phyloP scores from a whole-genome alignment of 2,113 vertebrate species.

The Laticauda laticaudata region DNA sequence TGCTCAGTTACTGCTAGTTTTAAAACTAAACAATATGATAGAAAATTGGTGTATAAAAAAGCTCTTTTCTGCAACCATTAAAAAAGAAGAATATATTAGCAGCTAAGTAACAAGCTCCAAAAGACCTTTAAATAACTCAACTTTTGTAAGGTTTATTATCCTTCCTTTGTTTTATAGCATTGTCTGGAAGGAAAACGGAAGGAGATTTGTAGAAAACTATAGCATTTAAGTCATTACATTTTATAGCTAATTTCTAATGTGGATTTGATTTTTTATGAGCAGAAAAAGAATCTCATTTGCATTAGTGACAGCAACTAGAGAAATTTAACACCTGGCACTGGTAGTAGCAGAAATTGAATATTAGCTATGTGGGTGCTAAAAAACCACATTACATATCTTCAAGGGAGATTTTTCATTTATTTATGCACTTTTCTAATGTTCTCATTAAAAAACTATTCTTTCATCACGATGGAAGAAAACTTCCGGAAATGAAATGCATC shows the following conservation, averaged over 20 bases:
- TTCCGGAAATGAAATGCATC: constrained; percentile 57
- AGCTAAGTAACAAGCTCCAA: constrained; percentile 76
- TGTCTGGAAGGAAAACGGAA: constrained; percentile 76
- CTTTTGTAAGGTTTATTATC: constrained; percentile 79
- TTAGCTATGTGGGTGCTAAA: constrained; percentile 79
- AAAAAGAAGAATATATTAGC: constrained; percentile 67
- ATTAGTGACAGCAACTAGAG: constrained; percentile 86
- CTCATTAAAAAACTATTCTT: constrained; percentile 72
- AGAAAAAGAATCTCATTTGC: constrained; percentile 84
- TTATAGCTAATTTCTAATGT: constrained; percentile 88
- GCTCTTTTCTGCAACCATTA: constrained; percentile 64
- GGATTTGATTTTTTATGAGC: constrained; percentile 85
- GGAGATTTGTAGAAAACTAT: constrained; percentile 84
- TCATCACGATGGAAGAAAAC: constrained; percentile 66
- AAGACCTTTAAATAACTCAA: constrained; percentile 83
- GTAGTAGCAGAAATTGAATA: constrained; percentile 79
- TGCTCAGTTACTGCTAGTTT: constrained; percentile 63
- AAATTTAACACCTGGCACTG: constrained; percentile 85
- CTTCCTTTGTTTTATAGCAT: constrained; percentile 75
- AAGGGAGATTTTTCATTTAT: constrained; percentile 75
- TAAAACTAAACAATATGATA: constrained; percentile 63
- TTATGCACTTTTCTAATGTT: constrained; percentile 73
- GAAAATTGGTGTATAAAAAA: constrained; percentile 69
- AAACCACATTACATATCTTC: constrained; percentile 72
- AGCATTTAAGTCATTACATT: constrained; percentile 87